Conservation (phyloP, 2,888 invertebrate species). For the Drosophila quinaria region DNA sequence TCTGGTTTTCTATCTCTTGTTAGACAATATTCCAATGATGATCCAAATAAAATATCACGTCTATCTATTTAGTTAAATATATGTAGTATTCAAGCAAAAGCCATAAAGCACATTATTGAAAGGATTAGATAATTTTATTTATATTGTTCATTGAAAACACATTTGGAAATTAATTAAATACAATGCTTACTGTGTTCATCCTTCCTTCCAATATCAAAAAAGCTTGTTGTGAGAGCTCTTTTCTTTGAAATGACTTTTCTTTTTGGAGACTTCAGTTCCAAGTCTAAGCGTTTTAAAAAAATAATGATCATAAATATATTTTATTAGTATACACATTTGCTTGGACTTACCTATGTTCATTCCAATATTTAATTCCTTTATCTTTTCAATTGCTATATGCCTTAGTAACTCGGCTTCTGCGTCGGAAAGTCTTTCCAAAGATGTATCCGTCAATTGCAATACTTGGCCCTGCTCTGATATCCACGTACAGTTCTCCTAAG, state of each 20-base stretch:
- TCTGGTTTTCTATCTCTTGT: constrained; percentile 88
- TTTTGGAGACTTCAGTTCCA: constrained; percentile 87
- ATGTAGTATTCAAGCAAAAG: background rate
- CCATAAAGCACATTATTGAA: too few species aligned
- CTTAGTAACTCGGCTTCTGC: constrained; percentile 92
- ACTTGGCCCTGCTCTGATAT: constrained; percentile 89
- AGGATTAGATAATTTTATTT: too few species aligned
- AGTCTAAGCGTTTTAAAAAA: constrained; percentile 50
- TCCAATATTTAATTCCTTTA: constrained; percentile 94
- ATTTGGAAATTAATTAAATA: background rate
- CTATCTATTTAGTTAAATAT: constrained; percentile 26
- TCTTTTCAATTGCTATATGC: constrained; percentile 93
- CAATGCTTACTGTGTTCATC: constrained; percentile 87
- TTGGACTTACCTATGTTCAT: constrained; percentile 87
- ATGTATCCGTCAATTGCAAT: constrained; percentile 88
- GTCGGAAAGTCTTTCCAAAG: constrained; percentile 89
- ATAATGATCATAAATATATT: background rate
- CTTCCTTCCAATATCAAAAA: constrained; percentile 92
- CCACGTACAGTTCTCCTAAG: constrained; percentile 93
- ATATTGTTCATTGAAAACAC: background rate
- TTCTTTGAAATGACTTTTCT: constrained; percentile 93
- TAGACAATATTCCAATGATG: constrained; percentile 93
- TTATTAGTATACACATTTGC: background rate
- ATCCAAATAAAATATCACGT: constrained; percentile 89
- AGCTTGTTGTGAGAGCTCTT: constrained; percentile 94